Evolutionary conservation across 2,113 vertebrate genomes (phyloP), one percentile per base, ranked within the genome.

Genomic region (Nothoprocta perdicaria): DNA sequence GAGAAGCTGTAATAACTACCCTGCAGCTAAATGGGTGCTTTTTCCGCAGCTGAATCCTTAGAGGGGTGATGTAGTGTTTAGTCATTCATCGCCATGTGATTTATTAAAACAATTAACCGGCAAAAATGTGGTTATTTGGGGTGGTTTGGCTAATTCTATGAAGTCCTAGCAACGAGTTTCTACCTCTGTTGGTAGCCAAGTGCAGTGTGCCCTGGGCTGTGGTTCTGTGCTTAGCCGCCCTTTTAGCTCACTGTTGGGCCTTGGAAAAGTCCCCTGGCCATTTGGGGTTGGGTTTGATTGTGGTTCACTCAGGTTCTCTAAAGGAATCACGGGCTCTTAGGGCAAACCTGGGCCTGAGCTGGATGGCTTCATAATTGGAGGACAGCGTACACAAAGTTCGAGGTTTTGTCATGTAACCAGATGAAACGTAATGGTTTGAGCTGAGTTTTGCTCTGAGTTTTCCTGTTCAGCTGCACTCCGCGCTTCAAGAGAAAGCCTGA

Each of bases 81-180:
- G 92, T 96, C 94, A 94, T 88, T 94, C 93, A 29, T 78, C 83
- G 84, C 81, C 92, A 87, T 65, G 74, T 97, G 96, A 96, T 90
- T 96, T 90, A 73, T 87, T 90, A 96, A 96, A 96, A 96, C 95
- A 96, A 96, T 96, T 94, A 96, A 88, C 38, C 84, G 50, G 84
- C 72, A 92, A 95, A 87, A 86, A 92, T 91, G 78, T 74, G 72
- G 81, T 93, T 91, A 89, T 94, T 95, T 80, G 82, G 68, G 91
- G 93, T 85, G 85, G 66, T 86, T 92, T 96, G 88, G 85, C 38
- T 2, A 40, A 63, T 60, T 41, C 68, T 77, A 7, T 23, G n/a
- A 89, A 63, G 75, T 93, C 93, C 73, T 75, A 48, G 55, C 48
- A 80, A 27, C 80, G 68, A 77, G 66, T 75, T 88, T 91, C 73